Evolutionary conservation across 1,140 invertebrate genomes (phyloP).

Genomic region (Cydia strobilella): DNA sequence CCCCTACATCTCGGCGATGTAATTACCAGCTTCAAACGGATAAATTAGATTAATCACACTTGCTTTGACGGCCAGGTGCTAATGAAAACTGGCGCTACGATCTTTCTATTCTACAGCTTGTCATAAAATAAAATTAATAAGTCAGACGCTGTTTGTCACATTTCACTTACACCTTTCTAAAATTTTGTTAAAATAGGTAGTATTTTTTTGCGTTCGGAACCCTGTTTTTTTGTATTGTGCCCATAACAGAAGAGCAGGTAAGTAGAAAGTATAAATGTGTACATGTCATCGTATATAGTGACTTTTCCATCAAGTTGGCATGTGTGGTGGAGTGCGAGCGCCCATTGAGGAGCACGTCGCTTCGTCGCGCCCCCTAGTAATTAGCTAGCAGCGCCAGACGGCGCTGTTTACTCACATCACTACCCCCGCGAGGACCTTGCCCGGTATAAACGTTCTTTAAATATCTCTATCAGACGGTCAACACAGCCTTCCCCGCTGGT

Average conservation of each 20-base stretch:
- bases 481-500: background rate
- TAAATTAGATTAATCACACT: slow-evolving; percentile 74
- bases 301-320: slow-evolving; percentile 31
- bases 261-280: slow-evolving; percentile 17
- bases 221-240: background rate
- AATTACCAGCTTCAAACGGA: slow-evolving; percentile 64
- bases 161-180: background rate
- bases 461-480: slow-evolving; percentile 28
- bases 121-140: slow-evolving; percentile 29
- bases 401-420: slow-evolving; percentile 36
- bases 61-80: slow-evolving; percentile 65
- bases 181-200: background rate
- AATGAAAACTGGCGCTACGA: slow-evolving; percentile 64
- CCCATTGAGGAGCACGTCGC: slow-evolving; percentile 32
- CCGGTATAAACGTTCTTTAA: slow-evolving; percentile 30
- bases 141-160: background rate
- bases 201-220: background rate
- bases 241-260: background rate
- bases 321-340: slow-evolving; percentile 28
- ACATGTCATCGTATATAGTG: slow-evolving; percentile 27
- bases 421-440: slow-evolving; percentile 31
- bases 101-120: slow-evolving; percentile 36
- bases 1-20: slow-evolving; percentile 48
- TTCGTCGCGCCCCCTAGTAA: slow-evolving; percentile 33
- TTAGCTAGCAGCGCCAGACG: slow-evolving; percentile 33